Percentiles rank a stretch among this genome's conserved stretches.
Evolutionary conservation across 2,797 vertebrate genomes (phyloP).

Genomic region (Fundulus diaphanus): DNA sequence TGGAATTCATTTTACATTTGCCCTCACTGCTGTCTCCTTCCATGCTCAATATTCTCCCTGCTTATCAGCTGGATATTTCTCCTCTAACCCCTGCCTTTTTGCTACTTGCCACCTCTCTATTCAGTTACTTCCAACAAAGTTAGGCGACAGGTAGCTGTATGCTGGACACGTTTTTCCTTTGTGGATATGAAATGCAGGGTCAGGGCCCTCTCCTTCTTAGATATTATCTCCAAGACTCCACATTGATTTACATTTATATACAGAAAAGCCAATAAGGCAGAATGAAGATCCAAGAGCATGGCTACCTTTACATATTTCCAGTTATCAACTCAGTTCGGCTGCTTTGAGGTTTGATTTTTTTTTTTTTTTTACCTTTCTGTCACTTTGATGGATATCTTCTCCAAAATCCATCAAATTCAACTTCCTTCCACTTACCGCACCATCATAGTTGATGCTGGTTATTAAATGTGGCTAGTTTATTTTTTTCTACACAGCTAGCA

Average conservation of each 20-base stretch:
- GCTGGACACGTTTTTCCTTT: constrained; percentile 29
- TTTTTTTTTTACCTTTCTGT: not conserved
- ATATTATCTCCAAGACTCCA: constrained; percentile 35
- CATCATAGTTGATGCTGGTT: not conserved
- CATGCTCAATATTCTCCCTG: not conserved
- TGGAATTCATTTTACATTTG: constrained; percentile 9
- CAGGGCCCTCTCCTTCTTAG: constrained; percentile 34
- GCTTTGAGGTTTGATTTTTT: not conserved
- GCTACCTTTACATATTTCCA: not conserved
- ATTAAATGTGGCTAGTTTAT: too few species aligned
- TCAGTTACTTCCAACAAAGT: constrained; percentile 4
- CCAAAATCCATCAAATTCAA: not conserved
- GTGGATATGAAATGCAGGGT: constrained; percentile 46
- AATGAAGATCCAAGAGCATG: not conserved
- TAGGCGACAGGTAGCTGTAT: constrained; percentile 2
- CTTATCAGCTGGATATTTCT: not conserved
- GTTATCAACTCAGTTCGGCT: not conserved
- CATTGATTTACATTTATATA: constrained; percentile 62
- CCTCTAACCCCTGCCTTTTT: constrained; percentile 3
- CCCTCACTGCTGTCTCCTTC: not conserved
- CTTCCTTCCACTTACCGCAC: not conserved
- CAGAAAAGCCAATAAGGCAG: constrained; percentile 26
- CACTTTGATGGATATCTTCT: not conserved
- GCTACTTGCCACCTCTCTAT: not conserved
- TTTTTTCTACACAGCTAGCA: too few species aligned